phyloP scores from a whole-genome alignment of 30 jellyfish, hydroid and myxozoan genomes.

The Sanderia malayensis region DNA sequence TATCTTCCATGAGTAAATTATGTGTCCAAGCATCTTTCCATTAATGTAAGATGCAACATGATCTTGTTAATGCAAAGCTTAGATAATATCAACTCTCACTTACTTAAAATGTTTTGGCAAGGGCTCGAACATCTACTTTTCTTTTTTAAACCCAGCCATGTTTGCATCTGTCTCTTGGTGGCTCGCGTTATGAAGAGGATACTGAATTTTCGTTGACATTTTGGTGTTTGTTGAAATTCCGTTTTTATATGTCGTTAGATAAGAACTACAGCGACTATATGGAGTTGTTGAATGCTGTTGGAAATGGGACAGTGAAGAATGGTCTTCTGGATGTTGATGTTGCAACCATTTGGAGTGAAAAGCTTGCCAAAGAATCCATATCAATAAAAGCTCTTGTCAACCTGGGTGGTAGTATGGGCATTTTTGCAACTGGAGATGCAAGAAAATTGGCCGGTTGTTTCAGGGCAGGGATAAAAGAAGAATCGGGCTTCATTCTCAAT shows the following conservation, averaged over 20 bases:
- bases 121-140: too few species aligned
- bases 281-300: constrained; percentile 44
- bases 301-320: constrained; percentile 21
- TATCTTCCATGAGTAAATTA: too few species aligned
- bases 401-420: constrained; percentile 42
- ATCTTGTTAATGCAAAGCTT: too few species aligned
- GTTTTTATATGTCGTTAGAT: constrained; percentile 7
- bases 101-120: too few species aligned
- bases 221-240: too few species aligned
- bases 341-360: constrained; percentile 42
- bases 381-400: constrained; percentile 5
- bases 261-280: constrained; percentile 31
- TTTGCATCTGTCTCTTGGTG: too few species aligned
- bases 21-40: too few species aligned
- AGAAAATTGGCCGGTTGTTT: constrained; percentile 37
- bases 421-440: constrained; percentile 42
- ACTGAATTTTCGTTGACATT: too few species aligned
- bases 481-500: constrained; percentile 14
- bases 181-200: too few species aligned
- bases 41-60: too few species aligned
- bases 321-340: constrained; percentile 35
- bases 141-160: too few species aligned
- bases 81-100: too few species aligned
- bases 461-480: constrained; percentile 42
- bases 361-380: constrained; percentile 31